Evolutionary conservation across 2,797 vertebrate species (phyloP), one percentile per base, ranked within the genome.

Genomic region (Chaetophractus vellerosus): DNA sequence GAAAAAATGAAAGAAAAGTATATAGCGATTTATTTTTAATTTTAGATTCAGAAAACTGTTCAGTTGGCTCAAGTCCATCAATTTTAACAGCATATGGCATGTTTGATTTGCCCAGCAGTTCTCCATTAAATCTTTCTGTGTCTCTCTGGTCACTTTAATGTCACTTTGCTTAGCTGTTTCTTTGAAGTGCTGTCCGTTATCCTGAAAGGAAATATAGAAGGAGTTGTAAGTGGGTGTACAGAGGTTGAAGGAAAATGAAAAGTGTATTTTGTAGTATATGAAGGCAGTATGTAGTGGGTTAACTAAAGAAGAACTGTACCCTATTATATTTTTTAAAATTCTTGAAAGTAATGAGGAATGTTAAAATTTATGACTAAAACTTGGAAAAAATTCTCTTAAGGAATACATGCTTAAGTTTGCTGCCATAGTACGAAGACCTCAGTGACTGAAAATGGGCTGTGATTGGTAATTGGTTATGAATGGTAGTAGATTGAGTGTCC

Each of bases 61-160:
- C 72, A 83, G 9, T 95, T 94, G 75, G 9, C 84, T 96, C 96
- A 45, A 75, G 88, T 88, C 96, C 61, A 83, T 96, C 19, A 88
- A 71, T 98, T 98, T 90, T 95, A 95, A 91, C 33, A 91, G 33
- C 63, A 88, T 95, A 68, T 96, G 72, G 23, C 85, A 87, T 64
- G 63, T 96, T 98, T 96, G 86, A 93, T 89, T 96, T 97, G 72
- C 75, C 89, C 86, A 84, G 91, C 93, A 66, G 55, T 87, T 91
- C 81, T 52, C 76, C 87, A 38, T 97, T 96, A 92, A 95, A 95
- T 89, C 93, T 97, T 95, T 97, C 19, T 97, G 52, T 80, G 31
- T 75, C 74, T 97, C n/a, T 86, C 26, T 95, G 96, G 94, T 96
- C 80, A 90, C 95, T 98, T 96, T 95, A 97, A 95, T 97, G 88